Conservation (phyloP, 2,888 invertebrate species). For the Druceiella hillmani region DNA sequence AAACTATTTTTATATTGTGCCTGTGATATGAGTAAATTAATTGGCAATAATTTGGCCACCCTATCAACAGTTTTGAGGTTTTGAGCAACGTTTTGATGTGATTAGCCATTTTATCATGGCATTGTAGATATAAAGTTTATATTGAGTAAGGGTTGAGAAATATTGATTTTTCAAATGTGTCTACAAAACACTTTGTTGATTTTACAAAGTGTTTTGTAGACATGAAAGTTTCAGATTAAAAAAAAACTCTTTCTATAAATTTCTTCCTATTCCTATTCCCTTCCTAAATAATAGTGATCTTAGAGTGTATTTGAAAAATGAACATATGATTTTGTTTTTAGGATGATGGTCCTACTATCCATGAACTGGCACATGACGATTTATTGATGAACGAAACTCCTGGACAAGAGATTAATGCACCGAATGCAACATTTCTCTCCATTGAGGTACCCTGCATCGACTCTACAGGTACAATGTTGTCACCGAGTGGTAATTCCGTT, state of each 20-base stretch:
- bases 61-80: no score
- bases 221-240: neutral
- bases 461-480: constrained; percentile 18
- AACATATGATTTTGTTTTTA: constrained; percentile 20
- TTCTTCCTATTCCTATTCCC: no score
- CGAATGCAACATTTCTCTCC: constrained; percentile 30
- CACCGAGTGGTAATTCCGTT: constrained; percentile 25
- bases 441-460: constrained; percentile 28
- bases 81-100: no score
- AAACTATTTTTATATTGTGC: constrained; percentile 8
- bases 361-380: constrained; percentile 47
- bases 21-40: no score
- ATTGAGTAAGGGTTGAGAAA: no score
- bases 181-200: neutral
- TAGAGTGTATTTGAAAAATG: constrained; percentile 14
- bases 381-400: constrained; percentile 36
- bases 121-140: no score
- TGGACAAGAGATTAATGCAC: constrained; percentile 24
- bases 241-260: constrained; percentile 1
- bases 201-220: neutral
- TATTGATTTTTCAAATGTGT: no score
- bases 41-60: no score
- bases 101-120: no score
- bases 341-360: constrained; percentile 50
- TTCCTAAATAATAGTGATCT: constrained; percentile 2